These are phyloP conservation scores for Heliothis peltigera DNA, from an alignment of 2,888 invertebrate species.

Conservation along the genomic window DNA sequence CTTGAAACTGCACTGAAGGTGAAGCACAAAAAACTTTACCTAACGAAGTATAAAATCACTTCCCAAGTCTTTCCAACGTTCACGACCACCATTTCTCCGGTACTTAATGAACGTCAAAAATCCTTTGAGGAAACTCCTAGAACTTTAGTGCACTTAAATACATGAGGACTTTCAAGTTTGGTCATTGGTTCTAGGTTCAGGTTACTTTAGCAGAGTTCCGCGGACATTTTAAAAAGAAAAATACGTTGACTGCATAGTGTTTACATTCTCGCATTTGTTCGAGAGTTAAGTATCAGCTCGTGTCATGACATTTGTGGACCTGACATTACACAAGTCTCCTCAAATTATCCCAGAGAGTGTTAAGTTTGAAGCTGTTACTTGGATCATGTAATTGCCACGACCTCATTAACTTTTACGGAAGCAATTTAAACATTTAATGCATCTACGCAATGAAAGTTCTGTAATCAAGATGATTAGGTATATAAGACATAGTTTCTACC, in stretches of 20 bases:
- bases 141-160: slow-evolving; percentile 62
- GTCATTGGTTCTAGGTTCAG: slow-evolving; percentile 34
- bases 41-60: slow-evolving; percentile 47
- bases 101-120: slow-evolving; percentile 57
- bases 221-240: slow-evolving; percentile 37
- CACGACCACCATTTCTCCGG: slow-evolving; percentile 43
- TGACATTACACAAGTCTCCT: slow-evolving; percentile 61
- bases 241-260: slow-evolving; percentile 37
- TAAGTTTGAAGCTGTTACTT: slow-evolving; percentile 42
- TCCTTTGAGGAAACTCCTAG: slow-evolving; percentile 50
- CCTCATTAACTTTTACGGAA: slow-evolving; percentile 47
- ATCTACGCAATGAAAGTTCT: not conserved
- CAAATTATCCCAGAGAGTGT: slow-evolving; percentile 38
- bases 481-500: not conserved
- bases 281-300: slow-evolving; percentile 11
- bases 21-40: not conserved
- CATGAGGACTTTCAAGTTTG: slow-evolving; percentile 40
- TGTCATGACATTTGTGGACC: slow-evolving; percentile 36
- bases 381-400: slow-evolving; percentile 40
- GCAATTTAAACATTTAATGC: slow-evolving; percentile 17
- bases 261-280: slow-evolving; percentile 39
- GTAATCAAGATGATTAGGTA: not conserved
- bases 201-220: slow-evolving; percentile 21
- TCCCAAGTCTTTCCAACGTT: slow-evolving; percentile 39
- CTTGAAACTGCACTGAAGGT: slow-evolving; percentile 20